Evolutionary conservation across 2,888 invertebrate species (phyloP), one percentile per base, ranked within the genome.

Genomic region (Chalcis sispes): DNA sequence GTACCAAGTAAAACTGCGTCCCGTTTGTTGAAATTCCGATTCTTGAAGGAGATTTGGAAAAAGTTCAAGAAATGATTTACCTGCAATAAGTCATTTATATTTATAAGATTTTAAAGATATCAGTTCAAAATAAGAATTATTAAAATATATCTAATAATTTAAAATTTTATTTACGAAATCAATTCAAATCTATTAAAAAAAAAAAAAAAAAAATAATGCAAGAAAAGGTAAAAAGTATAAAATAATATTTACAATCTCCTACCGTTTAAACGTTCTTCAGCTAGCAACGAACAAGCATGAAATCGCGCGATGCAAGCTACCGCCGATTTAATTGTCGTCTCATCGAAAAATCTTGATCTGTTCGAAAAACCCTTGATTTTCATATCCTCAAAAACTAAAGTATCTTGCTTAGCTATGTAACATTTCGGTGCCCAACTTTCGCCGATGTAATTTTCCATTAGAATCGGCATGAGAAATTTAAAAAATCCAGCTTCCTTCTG

Each of bases 351-450:
- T 62, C 81, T 84, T 0, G 65, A 46, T 0, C 80, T 78, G 61
- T 82, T 83, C 0, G 79, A 64, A 54, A 82, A 90, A 15, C 86
- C 86, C 56, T 82, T 75, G 2, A 74, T 64, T 2, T 79, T 72
- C 15, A 90, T 83, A 79, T 90, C 86, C 70, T 90, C 90, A 23
- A 90, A 82, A 2, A 90, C 83, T n/a, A 89, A 69, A 2, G 82
- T 80, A 42, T 86, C 83, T 15, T 82, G 78, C 42, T 84, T 84
- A 0, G 82, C 79, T 0, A 87, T 75, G 75, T 84, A 88, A 80
- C 87, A 89, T 27, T 79, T 80, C 1, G 89, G 85, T 0, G 89
- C 84, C 82, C 85, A 86, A 64, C 70, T 61, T 69, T 85, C 80
- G n/a, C 80, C 79, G 69, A 77, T 75, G 20, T 81, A 71, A 40